Evolutionary conservation across 2,797 vertebrate genomes (phyloP).

Genomic region (Chiroxiphia lanceolata): DNA sequence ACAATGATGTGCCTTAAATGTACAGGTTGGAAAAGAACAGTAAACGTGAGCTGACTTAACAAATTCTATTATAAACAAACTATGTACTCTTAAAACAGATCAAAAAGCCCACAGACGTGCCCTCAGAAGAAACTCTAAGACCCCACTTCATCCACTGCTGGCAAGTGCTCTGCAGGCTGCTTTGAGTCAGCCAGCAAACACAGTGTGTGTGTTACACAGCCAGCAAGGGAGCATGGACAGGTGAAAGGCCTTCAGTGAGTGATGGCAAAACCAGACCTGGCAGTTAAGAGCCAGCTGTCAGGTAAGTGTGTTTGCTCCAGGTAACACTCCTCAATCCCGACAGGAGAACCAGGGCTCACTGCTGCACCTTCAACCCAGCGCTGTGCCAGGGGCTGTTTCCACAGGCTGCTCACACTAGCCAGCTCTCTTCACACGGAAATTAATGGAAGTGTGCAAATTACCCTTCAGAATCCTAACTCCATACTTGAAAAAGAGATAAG

Average conservation of each 20-base stretch:
- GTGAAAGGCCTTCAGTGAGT: not conserved
- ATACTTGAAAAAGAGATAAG: not conserved
- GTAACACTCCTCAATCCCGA: not conserved
- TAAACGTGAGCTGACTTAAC: not conserved
- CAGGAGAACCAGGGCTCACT: not conserved
- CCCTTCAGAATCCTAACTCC: not conserved
- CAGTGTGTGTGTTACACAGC: not conserved
- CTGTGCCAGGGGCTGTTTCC: not conserved
- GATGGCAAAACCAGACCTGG: not conserved
- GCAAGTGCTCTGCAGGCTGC: not conserved
- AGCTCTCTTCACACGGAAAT: not conserved
- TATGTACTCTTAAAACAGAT: not conserved
- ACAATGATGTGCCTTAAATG: accelerated
- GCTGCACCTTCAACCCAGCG: not conserved
- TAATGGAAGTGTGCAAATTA: not conserved
- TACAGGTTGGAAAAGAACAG: not conserved
- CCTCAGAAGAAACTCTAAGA: not conserved
- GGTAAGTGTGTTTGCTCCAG: not conserved
- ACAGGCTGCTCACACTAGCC: not conserved
- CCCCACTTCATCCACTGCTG: not conserved
- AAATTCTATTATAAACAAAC: not conserved
- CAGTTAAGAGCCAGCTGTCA: not conserved
- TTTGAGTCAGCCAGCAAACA: not conserved
- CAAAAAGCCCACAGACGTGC: not conserved
- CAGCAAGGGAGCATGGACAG: not conserved